Conservation (phyloP, 2,888 invertebrate species). For the Chalcis sispes region DNA sequence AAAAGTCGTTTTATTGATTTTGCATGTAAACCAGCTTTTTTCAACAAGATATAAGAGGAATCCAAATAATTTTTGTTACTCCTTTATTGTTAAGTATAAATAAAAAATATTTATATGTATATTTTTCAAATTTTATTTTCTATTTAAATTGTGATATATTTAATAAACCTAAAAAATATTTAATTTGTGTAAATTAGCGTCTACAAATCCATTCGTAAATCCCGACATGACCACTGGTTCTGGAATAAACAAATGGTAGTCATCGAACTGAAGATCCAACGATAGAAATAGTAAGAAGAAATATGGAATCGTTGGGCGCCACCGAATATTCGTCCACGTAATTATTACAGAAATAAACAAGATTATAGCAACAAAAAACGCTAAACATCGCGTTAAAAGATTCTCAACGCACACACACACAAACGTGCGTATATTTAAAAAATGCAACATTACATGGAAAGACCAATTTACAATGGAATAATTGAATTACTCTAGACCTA, state of each 20-base stretch:
- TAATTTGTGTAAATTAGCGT: conserved; percentile 53
- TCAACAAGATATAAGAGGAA: too few relatives aligned
- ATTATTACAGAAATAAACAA: conserved; percentile 21
- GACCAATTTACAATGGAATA: conserved; percentile 37
- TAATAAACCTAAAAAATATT: conserved; percentile 12
- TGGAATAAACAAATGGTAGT: conserved; percentile 72
- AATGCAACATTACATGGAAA: conserved; percentile 31
- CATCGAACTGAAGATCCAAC: conserved; percentile 54
- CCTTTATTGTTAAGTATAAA: too few relatives aligned
- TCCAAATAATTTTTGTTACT: too few relatives aligned
- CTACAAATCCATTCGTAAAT: conserved; percentile 74
- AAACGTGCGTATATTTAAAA: conserved; percentile 9
- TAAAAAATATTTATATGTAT: neutral
- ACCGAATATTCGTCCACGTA: conserved; percentile 53
- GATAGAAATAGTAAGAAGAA: conserved; percentile 33
- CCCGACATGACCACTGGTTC: conserved; percentile 63
- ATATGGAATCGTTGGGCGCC: conserved; percentile 32
- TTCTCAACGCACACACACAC: conserved; percentile 3
- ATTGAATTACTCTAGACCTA: conserved; percentile 12
- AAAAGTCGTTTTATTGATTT: too few relatives aligned
- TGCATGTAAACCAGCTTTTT: too few relatives aligned
- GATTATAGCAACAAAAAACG: conserved; percentile 4
- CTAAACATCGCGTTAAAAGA: neutral
- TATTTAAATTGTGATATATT: too few relatives aligned
- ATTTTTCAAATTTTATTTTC: neutral